Base-by-base conservation (phyloP, 2,888 invertebrate species). In the Lepidonotus clava region DNA sequence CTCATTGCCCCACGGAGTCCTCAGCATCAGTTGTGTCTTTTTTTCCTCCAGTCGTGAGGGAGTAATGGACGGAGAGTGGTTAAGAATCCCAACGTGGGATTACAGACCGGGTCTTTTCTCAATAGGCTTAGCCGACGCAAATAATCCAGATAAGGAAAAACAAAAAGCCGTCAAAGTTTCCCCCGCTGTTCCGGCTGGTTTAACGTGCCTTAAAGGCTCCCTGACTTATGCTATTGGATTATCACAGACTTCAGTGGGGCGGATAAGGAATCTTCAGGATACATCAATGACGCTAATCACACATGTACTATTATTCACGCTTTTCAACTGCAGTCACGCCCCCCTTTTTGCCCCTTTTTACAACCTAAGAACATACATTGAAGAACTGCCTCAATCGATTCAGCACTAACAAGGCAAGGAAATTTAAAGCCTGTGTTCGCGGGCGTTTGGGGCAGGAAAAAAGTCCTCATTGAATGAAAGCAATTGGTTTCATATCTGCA, bases 401-500 rank as follows among this genome's bases (percentile, higher is more conserved):
- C 71, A 18, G 36, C 5, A 36, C 71, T 71, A 71, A 71, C 38
- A 38, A 71, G 71, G n/a, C 71, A 21, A 18, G 71, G 71, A 38
- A 71, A 71, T 61, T 61, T 61, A 61, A 28, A 61, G 61, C 61
- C 8, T 1, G 28, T 24, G 28, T 11, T 34, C 71, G n/a, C 71
- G 36, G 36, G 8, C 14, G 38, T 21, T 36, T 71, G 38, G 38
- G 38, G n/a, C 5, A 36, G 38, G 21, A 36, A 71, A n/a, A 66
- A 66, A 66, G 66, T 28, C 38, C 71, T 38, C 46, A 41, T 80
- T 41, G 80, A 80, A 80, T 80, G 80, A 34, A 80, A 24, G 41
- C 80, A 80, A 80, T 80, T 80, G 46, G 80, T 80, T 41, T 80
- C 80, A 80, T 80, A 80, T 80, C 80, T 80, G 41, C 46, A 80